Conservation (phyloP, 2,797 vertebrate species). For the Sebastes iracundus region DNA sequence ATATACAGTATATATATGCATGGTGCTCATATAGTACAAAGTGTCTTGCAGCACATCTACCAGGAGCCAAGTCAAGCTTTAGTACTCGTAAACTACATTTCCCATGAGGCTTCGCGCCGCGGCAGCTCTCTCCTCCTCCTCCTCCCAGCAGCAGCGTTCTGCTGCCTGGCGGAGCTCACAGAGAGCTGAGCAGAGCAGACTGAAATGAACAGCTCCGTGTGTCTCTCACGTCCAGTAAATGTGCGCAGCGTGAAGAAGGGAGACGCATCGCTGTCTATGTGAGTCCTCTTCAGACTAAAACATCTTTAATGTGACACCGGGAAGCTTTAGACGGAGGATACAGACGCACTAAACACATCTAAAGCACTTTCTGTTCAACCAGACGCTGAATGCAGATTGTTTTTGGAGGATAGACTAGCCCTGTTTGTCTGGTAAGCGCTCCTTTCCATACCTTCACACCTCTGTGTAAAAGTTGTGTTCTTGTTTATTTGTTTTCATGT, state of each 20-base stretch:
- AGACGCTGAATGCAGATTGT: conserved; percentile 42
- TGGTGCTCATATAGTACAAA: background rate
- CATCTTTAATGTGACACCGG: background rate
- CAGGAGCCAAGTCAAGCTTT: background rate
- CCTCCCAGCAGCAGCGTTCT: conserved; percentile 54
- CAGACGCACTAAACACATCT: conserved; percentile 12
- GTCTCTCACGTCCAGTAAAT: conserved; percentile 41
- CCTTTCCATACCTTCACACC: background rate
- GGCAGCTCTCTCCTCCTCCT: conserved; percentile 54
- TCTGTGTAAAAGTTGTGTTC: conserved; percentile 54
- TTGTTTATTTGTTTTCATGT: background rate
- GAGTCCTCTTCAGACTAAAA: background rate
- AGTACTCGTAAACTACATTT: conserved; percentile 57
- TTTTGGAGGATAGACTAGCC: conserved; percentile 40
- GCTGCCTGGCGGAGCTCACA: conserved; percentile 43
- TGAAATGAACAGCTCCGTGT: conserved; percentile 51
- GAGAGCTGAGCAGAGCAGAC: conserved; percentile 38
- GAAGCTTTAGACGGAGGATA: background rate
- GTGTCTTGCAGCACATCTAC: background rate
- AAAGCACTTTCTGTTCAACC: conserved; percentile 38
- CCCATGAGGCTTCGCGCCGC: conserved; percentile 70
- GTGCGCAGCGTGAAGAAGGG: conserved; percentile 45
- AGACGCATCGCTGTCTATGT: background rate
- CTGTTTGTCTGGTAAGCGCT: conserved; percentile 62
- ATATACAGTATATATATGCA: background rate